phyloP scores from a whole-genome alignment of 2,797 vertebrate genomes.

The Hybognathus amarus region DNA sequence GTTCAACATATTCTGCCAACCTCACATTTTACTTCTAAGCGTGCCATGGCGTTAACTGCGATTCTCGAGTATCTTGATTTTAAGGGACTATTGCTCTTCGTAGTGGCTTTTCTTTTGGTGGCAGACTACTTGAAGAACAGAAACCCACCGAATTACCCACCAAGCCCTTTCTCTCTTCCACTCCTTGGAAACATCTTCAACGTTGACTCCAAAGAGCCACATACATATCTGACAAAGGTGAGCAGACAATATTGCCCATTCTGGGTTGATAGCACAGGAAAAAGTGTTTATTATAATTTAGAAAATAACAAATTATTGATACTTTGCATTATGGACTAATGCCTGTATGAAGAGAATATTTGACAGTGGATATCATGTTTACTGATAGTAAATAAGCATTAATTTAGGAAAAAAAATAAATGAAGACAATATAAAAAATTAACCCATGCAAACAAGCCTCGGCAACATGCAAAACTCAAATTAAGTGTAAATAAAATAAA shows the following conservation, averaged over 20 bases:
- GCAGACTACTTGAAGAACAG: conserved; percentile 71
- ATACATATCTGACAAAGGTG: conserved; percentile 84
- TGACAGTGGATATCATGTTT: too few relatives aligned
- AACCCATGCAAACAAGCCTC: neutral
- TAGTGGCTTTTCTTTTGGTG: conserved; percentile 67
- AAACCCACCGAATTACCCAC: conserved; percentile 79
- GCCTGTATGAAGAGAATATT: too few relatives aligned
- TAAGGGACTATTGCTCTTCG: conserved; percentile 64
- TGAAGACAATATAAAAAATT: neutral
- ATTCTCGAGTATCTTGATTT: conserved; percentile 54
- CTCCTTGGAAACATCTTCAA: conserved; percentile 81
- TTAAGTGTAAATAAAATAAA: neutral
- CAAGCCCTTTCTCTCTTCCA: conserved; percentile 79
- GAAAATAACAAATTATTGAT: neutral
- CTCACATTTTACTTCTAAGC: neutral
- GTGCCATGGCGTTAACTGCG: conserved; percentile 4
- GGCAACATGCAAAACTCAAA: neutral
- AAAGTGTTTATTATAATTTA: neutral
- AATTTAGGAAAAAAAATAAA: neutral
- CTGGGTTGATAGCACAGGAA: neutral
- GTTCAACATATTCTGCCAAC: neutral
- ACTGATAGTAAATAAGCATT: neutral
- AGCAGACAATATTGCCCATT: conserved; percentile 50
- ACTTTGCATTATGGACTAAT: neutral
- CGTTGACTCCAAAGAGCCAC: conserved; percentile 79